Conservation (phyloP, 2,797 vertebrate genomes). For the Lycodopsis pacificus region DNA sequence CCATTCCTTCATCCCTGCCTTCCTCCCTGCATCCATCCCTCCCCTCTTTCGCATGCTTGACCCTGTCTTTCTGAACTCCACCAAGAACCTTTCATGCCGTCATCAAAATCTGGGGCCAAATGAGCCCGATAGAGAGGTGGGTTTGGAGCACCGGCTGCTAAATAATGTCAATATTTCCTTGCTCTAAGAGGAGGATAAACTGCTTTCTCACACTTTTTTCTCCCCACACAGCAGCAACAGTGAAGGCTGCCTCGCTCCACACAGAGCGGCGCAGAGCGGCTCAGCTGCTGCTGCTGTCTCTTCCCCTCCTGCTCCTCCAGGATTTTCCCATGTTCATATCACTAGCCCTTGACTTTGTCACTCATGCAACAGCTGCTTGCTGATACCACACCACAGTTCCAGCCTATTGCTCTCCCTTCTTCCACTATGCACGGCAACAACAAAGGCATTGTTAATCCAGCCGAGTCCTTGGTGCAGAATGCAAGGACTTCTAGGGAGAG, state of each 20-base stretch:
- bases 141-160: slow-evolving; percentile 33
- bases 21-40: slow-evolving; percentile 26
- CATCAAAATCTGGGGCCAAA: slow-evolving; percentile 56
- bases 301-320: slow-evolving; percentile 81
- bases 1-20: slow-evolving; percentile 45
- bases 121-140: slow-evolving; percentile 36
- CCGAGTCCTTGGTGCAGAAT: slow-evolving; percentile 80
- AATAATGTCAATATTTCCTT: slow-evolving; percentile 59
- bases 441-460: slow-evolving; percentile 82
- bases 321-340: slow-evolving; percentile 90
- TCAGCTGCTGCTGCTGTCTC: slow-evolving; percentile 85
- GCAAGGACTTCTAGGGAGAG: slow-evolving; percentile 78
- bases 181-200: slow-evolving; percentile 41
- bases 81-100: slow-evolving; percentile 48
- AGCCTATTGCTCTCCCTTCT: slow-evolving; percentile 75
- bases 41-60: slow-evolving; percentile 63
- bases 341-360: slow-evolving; percentile 89
- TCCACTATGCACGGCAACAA: slow-evolving; percentile 80
- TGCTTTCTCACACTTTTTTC: slow-evolving; percentile 64
- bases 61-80: slow-evolving; percentile 60
- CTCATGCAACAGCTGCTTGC: slow-evolving; percentile 91
- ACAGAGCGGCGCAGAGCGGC: slow-evolving; percentile 57
- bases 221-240: slow-evolving; percentile 33
- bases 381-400: slow-evolving; percentile 87
- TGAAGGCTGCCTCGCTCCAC: slow-evolving; percentile 37